Percentiles rank a stretch among this genome's conserved stretches.
Evolutionary conservation across 2,797 vertebrate genomes (phyloP).

Genomic region (Eulemur rubriventer): DNA sequence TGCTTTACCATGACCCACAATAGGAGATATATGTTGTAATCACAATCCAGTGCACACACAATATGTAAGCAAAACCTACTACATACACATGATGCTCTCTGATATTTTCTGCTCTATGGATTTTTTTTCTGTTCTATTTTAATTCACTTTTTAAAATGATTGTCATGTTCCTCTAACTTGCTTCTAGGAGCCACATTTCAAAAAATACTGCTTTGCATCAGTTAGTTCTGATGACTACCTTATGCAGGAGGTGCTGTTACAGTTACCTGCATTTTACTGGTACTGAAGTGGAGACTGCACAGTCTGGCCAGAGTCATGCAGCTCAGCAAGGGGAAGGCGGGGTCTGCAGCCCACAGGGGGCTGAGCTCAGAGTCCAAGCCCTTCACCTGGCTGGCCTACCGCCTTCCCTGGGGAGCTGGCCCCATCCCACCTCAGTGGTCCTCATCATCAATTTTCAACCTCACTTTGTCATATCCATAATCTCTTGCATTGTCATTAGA

Average conservation of each 20-base stretch:
- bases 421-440: rapidly evolving
- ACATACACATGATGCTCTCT: rapidly evolving
- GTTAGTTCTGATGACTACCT: background rate
- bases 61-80: background rate
- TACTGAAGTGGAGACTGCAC: background rate
- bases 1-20: no score
- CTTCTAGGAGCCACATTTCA: background rate
- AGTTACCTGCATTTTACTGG: background rate
- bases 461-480: rapidly evolving
- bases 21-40: background rate
- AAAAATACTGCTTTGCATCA: background rate
- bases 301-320: rapidly evolving
- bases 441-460: background rate
- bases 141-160: background rate
- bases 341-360: rapidly evolving
- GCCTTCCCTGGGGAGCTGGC: background rate
- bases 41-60: background rate
- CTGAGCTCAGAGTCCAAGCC: background rate
- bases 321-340: background rate
- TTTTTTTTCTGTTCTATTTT: background rate
- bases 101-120: background rate
- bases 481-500: background rate
- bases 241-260: rapidly evolving
- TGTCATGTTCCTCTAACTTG: background rate
- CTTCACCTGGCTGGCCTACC: rapidly evolving